A percentile compares a stretch with the other conserved stretches of the same genome.
Conservation (phyloP, 2,888 invertebrate genomes). For the Metellina segmentata region DNA sequence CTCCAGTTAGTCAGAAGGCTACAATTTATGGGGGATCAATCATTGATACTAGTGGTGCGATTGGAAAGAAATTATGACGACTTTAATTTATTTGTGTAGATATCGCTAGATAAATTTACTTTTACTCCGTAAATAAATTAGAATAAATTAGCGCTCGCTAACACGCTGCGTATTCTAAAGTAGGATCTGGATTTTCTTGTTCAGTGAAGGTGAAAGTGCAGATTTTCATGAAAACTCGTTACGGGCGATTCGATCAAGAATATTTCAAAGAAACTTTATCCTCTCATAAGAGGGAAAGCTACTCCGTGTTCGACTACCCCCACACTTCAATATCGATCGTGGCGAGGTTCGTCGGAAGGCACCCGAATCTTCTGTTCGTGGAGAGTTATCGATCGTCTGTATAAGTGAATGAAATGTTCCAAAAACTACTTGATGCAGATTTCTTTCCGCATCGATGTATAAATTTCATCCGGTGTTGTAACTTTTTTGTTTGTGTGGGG, state of each 20-base stretch:
- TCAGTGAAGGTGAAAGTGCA: too few species aligned
- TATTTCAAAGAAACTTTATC: conserved; percentile 6
- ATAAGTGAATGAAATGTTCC: conserved; percentile 5
- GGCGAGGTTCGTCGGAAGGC: conserved; percentile 2
- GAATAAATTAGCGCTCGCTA: too few species aligned
- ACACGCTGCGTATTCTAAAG: too few species aligned
- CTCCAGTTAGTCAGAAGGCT: too few species aligned
- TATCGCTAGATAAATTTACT: too few species aligned
- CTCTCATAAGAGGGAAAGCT: conserved; percentile 7
- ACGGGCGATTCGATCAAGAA: neutral
- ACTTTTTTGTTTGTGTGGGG: neutral
- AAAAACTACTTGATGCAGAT: neutral
- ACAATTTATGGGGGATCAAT: too few species aligned
- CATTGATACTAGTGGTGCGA: too few species aligned
- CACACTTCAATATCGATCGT: conserved; percentile 51
- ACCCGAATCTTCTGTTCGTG: conserved; percentile 12
- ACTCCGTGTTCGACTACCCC: conserved; percentile 47
- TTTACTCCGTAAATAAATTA: too few species aligned
- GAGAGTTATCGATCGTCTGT: conserved; percentile 57
- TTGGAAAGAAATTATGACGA: too few species aligned
- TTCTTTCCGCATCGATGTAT: neutral
- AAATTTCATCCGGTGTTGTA: neutral
- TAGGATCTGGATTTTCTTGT: too few species aligned
- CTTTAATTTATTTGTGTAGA: too few species aligned
- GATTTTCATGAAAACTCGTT: too few species aligned